Evolutionary conservation across 2,113 vertebrate genomes (phyloP), one percentile per base, ranked within the genome.

Genomic region (Toxotes chatareus): DNA sequence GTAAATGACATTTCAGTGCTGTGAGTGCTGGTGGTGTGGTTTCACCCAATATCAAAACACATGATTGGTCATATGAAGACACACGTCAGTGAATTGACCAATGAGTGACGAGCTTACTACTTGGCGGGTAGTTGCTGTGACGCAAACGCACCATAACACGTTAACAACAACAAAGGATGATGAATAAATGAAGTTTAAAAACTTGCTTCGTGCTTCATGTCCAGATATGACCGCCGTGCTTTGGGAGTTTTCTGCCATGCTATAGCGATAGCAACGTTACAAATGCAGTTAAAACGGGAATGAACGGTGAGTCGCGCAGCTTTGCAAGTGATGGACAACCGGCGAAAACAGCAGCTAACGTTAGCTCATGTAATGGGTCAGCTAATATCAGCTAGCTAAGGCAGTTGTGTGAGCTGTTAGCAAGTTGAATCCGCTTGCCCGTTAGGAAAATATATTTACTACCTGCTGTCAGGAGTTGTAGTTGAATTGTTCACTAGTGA

Each of bases 151-250:
- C 49, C 47, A 7, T 1, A 16, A 27, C 27, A 27, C 60, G 36
- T 53, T 74, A 40, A 79, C 76, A 90, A 88, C 70, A 90, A 90
- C 90, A 92, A 91, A 92, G 86, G 81, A 77, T 62, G 82, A 46
- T 71, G 70, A 46, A 84, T 61, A 78, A 57, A 79, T 85, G 46
- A 88, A 90, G 86, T 90, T 92, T 79, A 6, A 62, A 27, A 81
- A 80, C 47, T 88, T 27, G 38, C 13, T 67, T 34, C 55, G 10
- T 46, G 23, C 47, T 23, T 62, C 21, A 0, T 17, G 19, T 44
- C 8, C 23, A 6, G 4, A 23, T n/a, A 8, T 56, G 27, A 5
- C 27, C 10, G 16, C 19, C 0, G 2, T 19, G n/a, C 1, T 76
- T 31, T n/a, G 1, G 36, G 2, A 42, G 6, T 36, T 17, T 4